A percentile compares a stretch with the other conserved stretches of the same genome.
Evolutionary conservation across 2,113 vertebrate species (phyloP).

Genomic region (Erpornis zantholeuca): DNA sequence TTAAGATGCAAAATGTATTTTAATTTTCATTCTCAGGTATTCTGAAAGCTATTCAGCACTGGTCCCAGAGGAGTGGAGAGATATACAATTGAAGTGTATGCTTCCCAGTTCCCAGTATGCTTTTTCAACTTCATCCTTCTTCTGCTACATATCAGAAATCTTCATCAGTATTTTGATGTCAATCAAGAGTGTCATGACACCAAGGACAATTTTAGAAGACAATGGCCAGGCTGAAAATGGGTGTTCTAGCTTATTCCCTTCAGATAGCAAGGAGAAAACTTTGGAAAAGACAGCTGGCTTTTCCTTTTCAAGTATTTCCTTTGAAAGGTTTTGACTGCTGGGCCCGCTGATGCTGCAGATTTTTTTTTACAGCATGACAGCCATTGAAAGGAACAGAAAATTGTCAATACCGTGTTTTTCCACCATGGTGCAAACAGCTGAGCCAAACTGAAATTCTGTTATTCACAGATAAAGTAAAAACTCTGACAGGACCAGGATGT

Average conservation of each 20-base stretch:
- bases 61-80: neutral
- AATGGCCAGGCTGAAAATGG: neutral
- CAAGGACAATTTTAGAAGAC: neutral
- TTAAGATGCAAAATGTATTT: neutral
- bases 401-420: neutral
- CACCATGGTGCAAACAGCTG: neutral
- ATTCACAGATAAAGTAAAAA: conserved; percentile 35
- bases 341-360: neutral
- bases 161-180: neutral
- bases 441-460: neutral
- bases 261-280: neutral
- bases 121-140: neutral
- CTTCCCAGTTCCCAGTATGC: neutral
- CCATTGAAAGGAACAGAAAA: neutral
- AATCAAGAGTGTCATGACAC: neutral
- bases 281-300: neutral
- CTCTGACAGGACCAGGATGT: neutral
- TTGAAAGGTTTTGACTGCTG: neutral
- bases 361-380: neutral
- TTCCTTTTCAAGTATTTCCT: neutral
- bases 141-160: neutral
- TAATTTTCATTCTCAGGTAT: neutral
- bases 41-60: neutral
- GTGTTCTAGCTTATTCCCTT: neutral
- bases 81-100: neutral